Evolutionary conservation across 2,113 vertebrate species (phyloP).

Genomic region (Zapus hudsonius): DNA sequence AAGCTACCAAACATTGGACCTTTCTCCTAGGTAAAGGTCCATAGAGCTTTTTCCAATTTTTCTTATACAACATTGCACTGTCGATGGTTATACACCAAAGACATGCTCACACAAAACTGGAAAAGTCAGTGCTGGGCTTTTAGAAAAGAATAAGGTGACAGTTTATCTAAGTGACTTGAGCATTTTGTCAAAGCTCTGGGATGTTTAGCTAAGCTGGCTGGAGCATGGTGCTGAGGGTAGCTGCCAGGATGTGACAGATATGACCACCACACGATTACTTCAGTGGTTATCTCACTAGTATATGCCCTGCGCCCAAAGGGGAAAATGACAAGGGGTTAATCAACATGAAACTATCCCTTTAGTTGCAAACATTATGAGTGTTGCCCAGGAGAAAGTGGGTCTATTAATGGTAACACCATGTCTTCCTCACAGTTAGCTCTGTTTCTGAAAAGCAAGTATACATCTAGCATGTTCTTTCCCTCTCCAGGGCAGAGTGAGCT

Average conservation of each 20-base stretch:
- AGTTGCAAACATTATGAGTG: not conserved
- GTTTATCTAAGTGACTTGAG: constrained; percentile 40
- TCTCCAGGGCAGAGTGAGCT: not conserved
- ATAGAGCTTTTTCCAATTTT: not conserved
- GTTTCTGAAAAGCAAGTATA: not conserved
- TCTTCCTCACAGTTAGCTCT: not conserved
- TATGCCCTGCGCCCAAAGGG: not conserved
- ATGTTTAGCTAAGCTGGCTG: not conserved
- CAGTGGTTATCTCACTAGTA: not conserved
- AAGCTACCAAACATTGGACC: not conserved
- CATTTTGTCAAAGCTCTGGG: not conserved
- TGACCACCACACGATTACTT: not conserved
- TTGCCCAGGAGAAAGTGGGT: not conserved
- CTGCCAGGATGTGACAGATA: not conserved
- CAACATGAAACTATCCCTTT: not conserved
- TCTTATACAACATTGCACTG: not conserved
- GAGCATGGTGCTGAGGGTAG: rapidly evolving
- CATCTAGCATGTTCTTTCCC: not conserved
- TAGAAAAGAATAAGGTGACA: not conserved
- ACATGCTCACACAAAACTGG: not conserved
- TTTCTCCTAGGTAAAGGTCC: not conserved
- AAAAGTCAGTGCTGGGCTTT: constrained; percentile 27
- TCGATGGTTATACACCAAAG: not conserved
- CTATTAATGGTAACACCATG: not conserved
- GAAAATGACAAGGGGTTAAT: not conserved